These are phyloP conservation scores for Wasmannia auropunctata DNA, from an alignment of 1,140 invertebrate species.

Conservation along the genomic window DNA sequence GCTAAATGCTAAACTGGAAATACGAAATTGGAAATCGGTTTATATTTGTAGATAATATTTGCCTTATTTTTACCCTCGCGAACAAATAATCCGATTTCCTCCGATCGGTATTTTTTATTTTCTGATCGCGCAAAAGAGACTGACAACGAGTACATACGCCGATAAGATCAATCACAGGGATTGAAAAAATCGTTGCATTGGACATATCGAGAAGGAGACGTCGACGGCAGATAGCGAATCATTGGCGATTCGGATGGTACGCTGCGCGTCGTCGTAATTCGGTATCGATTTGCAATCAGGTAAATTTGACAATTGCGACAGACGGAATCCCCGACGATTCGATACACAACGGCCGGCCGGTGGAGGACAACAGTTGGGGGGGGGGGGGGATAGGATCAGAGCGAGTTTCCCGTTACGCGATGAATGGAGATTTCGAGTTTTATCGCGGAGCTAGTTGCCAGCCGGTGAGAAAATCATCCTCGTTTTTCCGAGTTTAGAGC, in stretches of 20 bases:
- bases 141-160: neutral
- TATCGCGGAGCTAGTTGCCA: slow-evolving; percentile 45
- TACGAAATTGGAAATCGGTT: neutral
- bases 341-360: slow-evolving; percentile 55
- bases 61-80: neutral
- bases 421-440: slow-evolving; percentile 73
- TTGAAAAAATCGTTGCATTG: neutral
- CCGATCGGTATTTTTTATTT: neutral
- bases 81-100: neutral
- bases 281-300: slow-evolving; percentile 83
- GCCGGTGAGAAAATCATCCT: neutral
- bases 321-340: slow-evolving; percentile 74
- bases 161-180: neutral
- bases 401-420: neutral
- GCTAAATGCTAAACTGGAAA: neutral
- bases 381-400: neutral
- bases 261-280: slow-evolving; percentile 38
- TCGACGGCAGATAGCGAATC: neutral
- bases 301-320: slow-evolving; percentile 82
- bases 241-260: neutral
- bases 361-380: neutral
- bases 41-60: neutral
- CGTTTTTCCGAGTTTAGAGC: neutral
- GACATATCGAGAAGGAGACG: neutral
- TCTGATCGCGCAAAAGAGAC: neutral